Evolutionary conservation across 2,113 vertebrate species (phyloP), one percentile per base, ranked within the genome.

Genomic region (Thunnus maccoyii): DNA sequence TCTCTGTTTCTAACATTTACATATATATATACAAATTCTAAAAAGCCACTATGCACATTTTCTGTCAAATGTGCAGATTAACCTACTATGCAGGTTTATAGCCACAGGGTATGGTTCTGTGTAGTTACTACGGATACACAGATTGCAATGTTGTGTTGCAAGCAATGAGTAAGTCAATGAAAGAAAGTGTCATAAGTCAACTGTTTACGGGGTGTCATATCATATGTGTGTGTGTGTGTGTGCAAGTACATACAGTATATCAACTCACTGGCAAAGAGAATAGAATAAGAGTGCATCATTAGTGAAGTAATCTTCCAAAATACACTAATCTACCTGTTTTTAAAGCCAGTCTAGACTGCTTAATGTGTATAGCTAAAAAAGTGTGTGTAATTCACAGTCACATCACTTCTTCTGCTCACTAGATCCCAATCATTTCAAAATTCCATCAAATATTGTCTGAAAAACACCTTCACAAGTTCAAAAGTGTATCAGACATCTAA

Each of bases 61-160:
- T 44, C 60, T 57, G 13, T 65, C 44, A 77, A 67, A 80, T 67
- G 13, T 60, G 51, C 63, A 82, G 71, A 75, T 66, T 7, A 66
- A 76, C 8, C 47, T 18, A 60, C 58, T 66, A 16, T 32, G 50
- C 18, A 48, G 76, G 52, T 30, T 54, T 57, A 51, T 17, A 65
- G 16, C 71, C 68, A 57, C 60, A 50, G 46, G 41, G 36, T 55
- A 32, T 5, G 18, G 15, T 6, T 54, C 18, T 61, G n/a, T 2
- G 11, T 20, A 30, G 68, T 71, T 78, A 36, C 75, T 67, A 57
- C 83, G 72, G 72, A 65, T 76, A 72, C 79, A 44, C 18, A 63
- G 58, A 73, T 67, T 76, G 65, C 32, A 76, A 16, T 41, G 5
- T 50, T 81, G 27, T 25, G 17, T 32, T 67, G 52, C 50, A 75